Base-by-base conservation (phyloP, 2,888 invertebrate species). In the Apodemia hepburni region DNA sequence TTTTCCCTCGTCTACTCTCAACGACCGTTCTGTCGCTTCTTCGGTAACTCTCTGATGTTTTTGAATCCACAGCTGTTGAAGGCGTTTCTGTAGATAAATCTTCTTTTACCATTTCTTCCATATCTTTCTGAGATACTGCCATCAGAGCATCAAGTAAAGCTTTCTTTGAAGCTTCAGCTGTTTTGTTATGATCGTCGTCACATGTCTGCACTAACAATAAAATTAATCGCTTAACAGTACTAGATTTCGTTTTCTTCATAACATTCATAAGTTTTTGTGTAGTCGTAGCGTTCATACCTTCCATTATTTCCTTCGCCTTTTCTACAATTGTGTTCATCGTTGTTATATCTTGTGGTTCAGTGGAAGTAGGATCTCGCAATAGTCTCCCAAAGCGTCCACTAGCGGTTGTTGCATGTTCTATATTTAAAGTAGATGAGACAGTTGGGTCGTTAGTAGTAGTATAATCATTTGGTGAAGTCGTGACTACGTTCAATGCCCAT, bases 181-280 rank as follows among this genome's bases (percentile, higher is more conserved):
- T 95, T 62, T 93, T 93, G 72, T 95, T 95, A 73, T 94, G 94
- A 73, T 94, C 94, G 61, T 94, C 94, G 71, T 94, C 95, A 75
- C 96, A 96, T 64, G 96, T 96, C 73, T 95, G 96, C 22, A 97
- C 96, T 65, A 97, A 84, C 33, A 97, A 81, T 38, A 97, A 84
- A 64, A 97, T 94, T 38, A 97, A 85, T 68, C 96, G 92, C 60
- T 95, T 92, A 0, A 96, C 96, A 0, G 95, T 94, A 64, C 95
- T 95, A 70, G 96, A 96, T 70, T 93, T 94, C 0, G 96, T 96
- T 77, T 96, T 95, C 75, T 95, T 95, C 96, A 97, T 97, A 49
- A 96, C 95, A 66, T 94, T 93, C 92, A 96, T 94, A 62, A 97
- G 87, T 70, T 95, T 95, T 66, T 94, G 92, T 0, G 95, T 93